Evolutionary conservation across 92 coral and sea anemone species (phyloP), one percentile per base, ranked within the genome.

Genomic region (Nematostella vectensis): DNA sequence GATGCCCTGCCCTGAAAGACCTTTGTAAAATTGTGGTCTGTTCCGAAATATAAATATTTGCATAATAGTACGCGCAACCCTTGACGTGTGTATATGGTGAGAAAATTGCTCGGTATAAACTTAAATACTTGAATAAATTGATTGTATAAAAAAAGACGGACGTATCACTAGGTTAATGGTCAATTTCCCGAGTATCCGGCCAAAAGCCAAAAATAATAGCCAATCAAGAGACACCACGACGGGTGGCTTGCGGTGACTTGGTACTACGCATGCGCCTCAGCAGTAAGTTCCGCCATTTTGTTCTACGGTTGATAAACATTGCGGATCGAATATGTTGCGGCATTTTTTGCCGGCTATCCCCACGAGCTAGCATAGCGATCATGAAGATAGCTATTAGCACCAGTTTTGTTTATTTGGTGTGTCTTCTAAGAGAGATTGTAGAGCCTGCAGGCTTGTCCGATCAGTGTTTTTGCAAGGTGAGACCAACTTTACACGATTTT

Each of bases 391-490:
- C 15, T 33, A 6, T 33, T 15, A 6, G 40, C 8, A 15, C 40
- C 15, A 6, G 8, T 33, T 33, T 6, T 6, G 15, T 33, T 6
- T 33, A 6, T 33, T 33, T 33, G 8, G 40, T 33, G 40, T 33
- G 40, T 33, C 40, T 33, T 33, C 15, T 33, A 6, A 6, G 40
- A 15, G 40, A 33, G 40, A 33, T 6, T 6, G 40, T 33, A 33
- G 40, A 33, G 6, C 40, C 40, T 33, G 6, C 6, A 6, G 40
- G 40, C 8, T 33, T 55, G 12, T 20, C 44, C 11, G 72, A 66
- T 31, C 72, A 66, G 45, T 66, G 72, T 45, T 66, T 66, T 29
- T 66, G 72, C 29, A 58, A 66, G 72, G 72, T 66, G 29, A 29
- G 71, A 1, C 15, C 1, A 25, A 24, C 2, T 33, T 33, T 6